Percentiles rank a stretch among this genome's conserved stretches.
These are phyloP conservation scores for Sarcophaga bullata DNA, from an alignment of 1,140 invertebrate species.

Conservation along the genomic window DNA sequence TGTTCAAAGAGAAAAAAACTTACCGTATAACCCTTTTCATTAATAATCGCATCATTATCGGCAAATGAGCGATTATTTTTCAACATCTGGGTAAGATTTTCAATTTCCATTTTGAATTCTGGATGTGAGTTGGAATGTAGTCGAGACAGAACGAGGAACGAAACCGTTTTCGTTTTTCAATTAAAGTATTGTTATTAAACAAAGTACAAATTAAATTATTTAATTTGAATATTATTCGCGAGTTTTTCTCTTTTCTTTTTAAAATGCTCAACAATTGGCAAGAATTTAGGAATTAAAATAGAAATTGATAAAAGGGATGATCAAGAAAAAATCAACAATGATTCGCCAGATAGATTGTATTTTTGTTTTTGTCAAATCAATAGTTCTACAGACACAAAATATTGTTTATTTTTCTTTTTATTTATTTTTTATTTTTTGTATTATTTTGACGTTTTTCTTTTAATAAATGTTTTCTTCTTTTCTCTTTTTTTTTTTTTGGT, in stretches of 20 bases:
- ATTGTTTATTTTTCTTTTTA: slow-evolving; percentile 13
- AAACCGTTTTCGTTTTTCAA: too few relatives aligned
- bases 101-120: slow-evolving; percentile 52
- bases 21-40: slow-evolving; percentile 61
- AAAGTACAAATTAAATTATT: neutral
- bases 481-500: neutral
- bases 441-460: neutral
- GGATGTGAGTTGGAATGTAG: neutral
- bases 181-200: too few relatives aligned
- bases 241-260: neutral
- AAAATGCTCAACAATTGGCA: neutral
- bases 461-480: neutral
- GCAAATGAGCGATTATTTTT: slow-evolving; percentile 47
- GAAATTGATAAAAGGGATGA: neutral
- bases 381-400: neutral
- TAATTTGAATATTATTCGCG: too few relatives aligned
- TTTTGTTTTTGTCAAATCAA: too few relatives aligned
- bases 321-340: neutral
- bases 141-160: neutral
- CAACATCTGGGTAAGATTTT: slow-evolving; percentile 54
- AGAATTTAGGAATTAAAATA: neutral
- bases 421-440: neutral
- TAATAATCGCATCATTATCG: slow-evolving; percentile 49
- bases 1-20: slow-evolving; percentile 45
- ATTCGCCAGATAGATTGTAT: neutral